These are phyloP conservation scores for Luehdorfia chinensis DNA, from an alignment of 1,140 invertebrate species.

Conservation along the genomic window DNA sequence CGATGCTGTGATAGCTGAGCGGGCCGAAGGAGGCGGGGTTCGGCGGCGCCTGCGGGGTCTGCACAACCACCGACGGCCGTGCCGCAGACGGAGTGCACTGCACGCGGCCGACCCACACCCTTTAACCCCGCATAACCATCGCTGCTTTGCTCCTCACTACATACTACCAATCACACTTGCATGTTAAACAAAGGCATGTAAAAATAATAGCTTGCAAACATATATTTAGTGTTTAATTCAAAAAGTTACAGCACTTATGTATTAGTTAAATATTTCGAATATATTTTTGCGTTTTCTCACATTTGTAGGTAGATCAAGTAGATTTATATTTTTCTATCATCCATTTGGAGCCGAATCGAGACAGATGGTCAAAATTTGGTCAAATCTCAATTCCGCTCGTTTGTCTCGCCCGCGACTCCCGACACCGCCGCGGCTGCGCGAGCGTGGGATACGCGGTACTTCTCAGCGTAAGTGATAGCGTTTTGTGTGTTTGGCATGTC, in stretches of 20 bases:
- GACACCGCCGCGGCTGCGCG: conserved; percentile 45
- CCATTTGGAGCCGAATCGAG: conserved; percentile 45
- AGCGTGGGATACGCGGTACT: conserved; percentile 57
- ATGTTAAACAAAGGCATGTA: conserved; percentile 10
- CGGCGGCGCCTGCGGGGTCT: conserved; percentile 75
- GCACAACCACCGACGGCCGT: conserved; percentile 72
- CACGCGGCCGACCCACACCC: conserved; percentile 42
- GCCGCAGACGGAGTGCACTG: conserved; percentile 69
- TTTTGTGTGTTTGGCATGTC: conserved; percentile 79
- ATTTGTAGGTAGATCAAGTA: conserved; percentile 40
- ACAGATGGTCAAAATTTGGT: conserved; percentile 25
- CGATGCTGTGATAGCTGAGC: conserved; percentile 79
- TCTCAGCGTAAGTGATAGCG: conserved; percentile 78
- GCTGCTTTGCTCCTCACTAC: conserved; percentile 31
- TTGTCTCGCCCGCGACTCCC: conserved; percentile 56
- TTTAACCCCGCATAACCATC: conserved; percentile 32
- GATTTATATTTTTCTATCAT: conserved; percentile 72
- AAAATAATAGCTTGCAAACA: background rate
- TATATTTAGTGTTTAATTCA: conserved; percentile 1
- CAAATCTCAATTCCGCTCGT: conserved; percentile 69
- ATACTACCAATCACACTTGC: conserved; percentile 22
- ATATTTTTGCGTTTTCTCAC: conserved; percentile 28
- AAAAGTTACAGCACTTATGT: background rate
- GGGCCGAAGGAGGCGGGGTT: conserved; percentile 77
- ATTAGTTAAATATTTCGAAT: conserved; percentile 1